Evolutionary conservation across 2,888 invertebrate genomes (phyloP), one percentile per base, ranked within the genome.

Genomic region (Acronicta aceris): DNA sequence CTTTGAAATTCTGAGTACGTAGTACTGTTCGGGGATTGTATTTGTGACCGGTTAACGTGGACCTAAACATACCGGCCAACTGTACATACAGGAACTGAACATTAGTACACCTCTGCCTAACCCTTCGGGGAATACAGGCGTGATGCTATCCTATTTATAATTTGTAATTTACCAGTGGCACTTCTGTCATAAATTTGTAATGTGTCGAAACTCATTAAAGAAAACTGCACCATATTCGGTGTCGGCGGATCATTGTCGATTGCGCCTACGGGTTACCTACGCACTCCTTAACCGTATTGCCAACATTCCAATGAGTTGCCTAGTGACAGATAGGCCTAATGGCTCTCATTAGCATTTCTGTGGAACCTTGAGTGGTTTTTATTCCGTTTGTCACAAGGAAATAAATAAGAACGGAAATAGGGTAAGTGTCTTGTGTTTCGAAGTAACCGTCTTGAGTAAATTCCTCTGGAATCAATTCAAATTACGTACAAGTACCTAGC

Each of bases 201-300:
- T 15, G 33, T 15, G 21, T 21, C 27, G 1, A 0, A 38, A n/a
- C 47, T 66, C 71, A 70, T 70, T 71, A 66, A 66, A 59, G 71
- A 71, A 71, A 71, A 71, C 70, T 71, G 46, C 59, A 56, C 71
- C 71, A 63, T 71, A 71, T 71, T 71, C 21, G 70, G 70, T 50
- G 15, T 42, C 72, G 55, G 55, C 67, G 66, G 56, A 70, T 70
- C 66, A 62, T 74, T 76, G 74, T 71, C 60, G 59, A 38, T 59
- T 65, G 53, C 72, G 77, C 76, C 77, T 74, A 76, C 76, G 55
- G 21, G 16, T 55, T 46, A 33, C 76, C 76, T 67, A 76, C 76
- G 72, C 76, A 25, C 40, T 65, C 69, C 66, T 56, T 72, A 74
- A 65, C 40, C 16, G 72, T 69, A 65, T 60, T 63, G 72, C 59